Conservation (phyloP, 2,113 vertebrate species). For the Lathamus discolor region DNA sequence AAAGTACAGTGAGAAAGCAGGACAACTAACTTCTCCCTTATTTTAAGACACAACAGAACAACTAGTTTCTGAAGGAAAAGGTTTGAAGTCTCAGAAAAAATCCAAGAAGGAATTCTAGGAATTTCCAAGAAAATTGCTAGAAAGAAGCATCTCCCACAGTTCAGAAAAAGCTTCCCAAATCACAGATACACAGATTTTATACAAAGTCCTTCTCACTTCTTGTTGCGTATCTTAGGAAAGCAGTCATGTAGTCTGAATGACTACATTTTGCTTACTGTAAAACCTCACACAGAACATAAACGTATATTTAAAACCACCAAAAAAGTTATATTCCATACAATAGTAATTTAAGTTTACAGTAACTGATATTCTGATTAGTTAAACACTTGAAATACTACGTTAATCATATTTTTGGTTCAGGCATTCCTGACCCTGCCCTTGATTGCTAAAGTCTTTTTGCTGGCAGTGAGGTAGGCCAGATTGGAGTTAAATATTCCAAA, state of each 20-base stretch:
- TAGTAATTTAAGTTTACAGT: slow-evolving; percentile 32
- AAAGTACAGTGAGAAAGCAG: not conserved
- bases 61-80: not conserved
- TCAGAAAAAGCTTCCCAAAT: not conserved
- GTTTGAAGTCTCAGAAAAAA: not conserved
- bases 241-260: not conserved
- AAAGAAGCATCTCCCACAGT: not conserved
- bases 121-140: not conserved
- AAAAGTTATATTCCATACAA: not conserved
- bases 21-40: not conserved
- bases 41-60: not conserved
- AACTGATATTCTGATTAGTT: slow-evolving; percentile 31
- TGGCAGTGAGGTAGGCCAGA: slow-evolving; percentile 41
- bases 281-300: not conserved
- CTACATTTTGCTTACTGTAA: not conserved
- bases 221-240: not conserved
- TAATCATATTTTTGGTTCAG: slow-evolving; percentile 57
- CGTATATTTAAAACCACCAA: not conserved
- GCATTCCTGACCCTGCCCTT: slow-evolving; percentile 27
- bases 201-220: not conserved
- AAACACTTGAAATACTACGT: slow-evolving; percentile 43
- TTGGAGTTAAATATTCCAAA: slow-evolving; percentile 58
- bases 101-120: not conserved
- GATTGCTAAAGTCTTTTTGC: slow-evolving; percentile 45
- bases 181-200: not conserved